Evolutionary conservation across 1,140 invertebrate species (phyloP), one percentile per base, ranked within the genome.

Genomic region (Zeugodacus cucurbitae): DNA sequence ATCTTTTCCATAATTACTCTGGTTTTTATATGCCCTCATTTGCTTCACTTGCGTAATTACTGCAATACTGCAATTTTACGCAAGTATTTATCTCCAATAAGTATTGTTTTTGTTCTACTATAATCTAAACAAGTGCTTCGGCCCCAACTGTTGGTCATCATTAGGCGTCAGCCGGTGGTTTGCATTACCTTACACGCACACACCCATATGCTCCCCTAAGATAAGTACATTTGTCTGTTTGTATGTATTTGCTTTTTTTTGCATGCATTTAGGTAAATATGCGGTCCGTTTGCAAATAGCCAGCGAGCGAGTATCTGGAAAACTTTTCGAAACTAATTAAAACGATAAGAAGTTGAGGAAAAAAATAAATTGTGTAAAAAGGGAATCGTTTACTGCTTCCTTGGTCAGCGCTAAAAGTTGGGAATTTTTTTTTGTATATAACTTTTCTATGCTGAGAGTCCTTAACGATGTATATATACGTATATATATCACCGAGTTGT

Each of bases 311-410:
- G 14, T 54, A 11, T 54, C 6, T 29, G 20, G 74, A 48, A 82
- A 82, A 82, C 20, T 82, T 74, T 74, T 82, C 74, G 10, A 82
- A 82, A 82, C 74, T 82, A 82, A 82, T 82, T 82, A 82, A 82
- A 82, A 82, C 74, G 74, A 82, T 82, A 82, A 82, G 41, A 82
- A 82, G 74, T 82, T 82, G 22, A 82, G 7, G 37, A n/a, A 29
- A 41, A n/a, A 48, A 48, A 82, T 26, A 82, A 44, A 82, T 26
- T 11, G 20, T 48, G 10, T 14, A 26, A 82, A 26, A 82, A 48
- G n/a, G n/a, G n/a, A 34, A 82, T 3, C 74, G 74, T 82, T 82
- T 82, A 54, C 41, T 48, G 22, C 10, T 29, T 44, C 17, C 41
- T 48, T 48, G 74, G 74, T 48, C 41, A 82, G 41, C 22, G 2